Evolutionary conservation across 2,113 vertebrate species (phyloP).

Genomic region (Anser cygnoides): DNA sequence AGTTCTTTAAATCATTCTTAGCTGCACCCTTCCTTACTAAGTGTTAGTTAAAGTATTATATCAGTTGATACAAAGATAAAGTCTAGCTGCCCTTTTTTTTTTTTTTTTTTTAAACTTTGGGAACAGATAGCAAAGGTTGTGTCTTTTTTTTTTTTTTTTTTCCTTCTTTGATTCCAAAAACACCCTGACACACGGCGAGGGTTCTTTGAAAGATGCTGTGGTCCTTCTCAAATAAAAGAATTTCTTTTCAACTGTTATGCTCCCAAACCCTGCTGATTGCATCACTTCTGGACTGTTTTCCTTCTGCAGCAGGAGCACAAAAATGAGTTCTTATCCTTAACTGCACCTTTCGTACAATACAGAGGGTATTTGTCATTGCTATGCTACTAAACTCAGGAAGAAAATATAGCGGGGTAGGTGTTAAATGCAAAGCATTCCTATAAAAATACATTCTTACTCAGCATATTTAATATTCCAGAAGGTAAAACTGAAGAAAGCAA

Average conservation of each 20-base stretch:
- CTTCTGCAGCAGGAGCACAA: not conserved
- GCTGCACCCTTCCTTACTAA: not conserved
- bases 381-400: not conserved
- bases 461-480: not conserved
- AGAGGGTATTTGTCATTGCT: not conserved
- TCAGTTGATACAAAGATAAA: accelerated
- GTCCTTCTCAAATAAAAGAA: not conserved
- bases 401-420: not conserved
- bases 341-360: too few species aligned
- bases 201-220: not conserved
- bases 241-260: not conserved
- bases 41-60: accelerated
- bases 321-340: not conserved
- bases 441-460: not conserved
- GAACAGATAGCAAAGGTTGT: not conserved
- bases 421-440: not conserved
- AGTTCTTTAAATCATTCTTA: not conserved
- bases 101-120: not conserved
- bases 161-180: not conserved
- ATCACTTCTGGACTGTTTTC: not conserved
- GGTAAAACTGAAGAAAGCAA: not conserved
- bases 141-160: not conserved
- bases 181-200: accelerated
- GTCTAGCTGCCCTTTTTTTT: not conserved
- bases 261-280: not conserved